Evolutionary conservation across 2,113 vertebrate species (phyloP), one percentile per base, ranked within the genome.

Genomic region (Amphiprion percula): DNA sequence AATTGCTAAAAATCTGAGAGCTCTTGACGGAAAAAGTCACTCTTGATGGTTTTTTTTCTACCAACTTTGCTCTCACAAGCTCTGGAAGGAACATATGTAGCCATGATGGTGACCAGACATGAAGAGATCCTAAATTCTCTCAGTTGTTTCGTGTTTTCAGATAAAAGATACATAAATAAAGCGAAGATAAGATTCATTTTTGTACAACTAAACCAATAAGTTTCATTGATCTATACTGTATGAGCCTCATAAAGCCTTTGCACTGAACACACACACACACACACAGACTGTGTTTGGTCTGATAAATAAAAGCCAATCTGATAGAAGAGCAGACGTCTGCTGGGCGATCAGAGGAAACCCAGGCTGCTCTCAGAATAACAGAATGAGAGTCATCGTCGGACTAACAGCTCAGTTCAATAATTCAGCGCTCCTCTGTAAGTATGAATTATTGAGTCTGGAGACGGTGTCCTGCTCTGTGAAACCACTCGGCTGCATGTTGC

Each of bases 401-500:
- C 74, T 87, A 77, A 67, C 79, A 60, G 78, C 79, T 88, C 77
- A 82, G 50, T 78, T 91, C 74, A 91, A 90, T 91, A 85, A 91
- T 91, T 91, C 68, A 91, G 11, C 5, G 67, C 79, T 81, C 28
- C 71, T 90, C 82, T 87, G 84, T 87, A 52, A 75, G 47, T 30
- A 86, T 90, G 80, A 90, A 90, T 88, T 88, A 91, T 90, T 90
- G 74, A 90, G 67, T 59, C 73, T 65, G 74, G 70, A 80, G 74
- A 46, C 37, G 2, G 52, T 55, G 80, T 83, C 74, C 63, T 62
- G 68, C 44, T 10, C 74, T 41, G 83, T 71, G 68, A 69, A 81
- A 50, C 60, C 30, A 0, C 68, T 58, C 37, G 5, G 53, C 56
- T 41, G 52, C 49, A 50, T 64, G 26, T 75, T 75, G 33, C 61